Evolutionary conservation across 1,140 invertebrate species (phyloP), one percentile per base, ranked within the genome.

Genomic region (Pseudomyrmex dendroicus): DNA sequence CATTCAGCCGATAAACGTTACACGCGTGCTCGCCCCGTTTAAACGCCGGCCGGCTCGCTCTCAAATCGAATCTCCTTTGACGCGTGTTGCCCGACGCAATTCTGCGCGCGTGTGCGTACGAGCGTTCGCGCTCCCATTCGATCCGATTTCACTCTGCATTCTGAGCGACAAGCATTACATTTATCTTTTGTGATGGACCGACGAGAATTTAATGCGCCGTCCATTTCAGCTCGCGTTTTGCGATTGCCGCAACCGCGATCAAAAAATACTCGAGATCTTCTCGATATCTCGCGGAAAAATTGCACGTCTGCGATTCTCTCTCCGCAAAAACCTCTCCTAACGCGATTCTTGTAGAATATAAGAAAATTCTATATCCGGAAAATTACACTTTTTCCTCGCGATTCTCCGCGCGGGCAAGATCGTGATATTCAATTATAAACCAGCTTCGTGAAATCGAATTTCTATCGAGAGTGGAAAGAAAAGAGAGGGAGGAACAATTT

Each of bases 61-160:
- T 46, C 78, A 63, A 82, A 82, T 82, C 78, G 57, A 82, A 82
- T 82, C 78, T 82, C 78, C 78, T 82, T 82, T 82, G 78, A 82
- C 70, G 78, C 57, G 68, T 74, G 44, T 35, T 35, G 35, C 35
- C 54, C 66, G 48, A 9, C 35, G 64, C 76, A 80, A 80, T 80
- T 57, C 76, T 72, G 66, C 66, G 66, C 54, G 67, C 48, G 54
- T 72, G 67, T 70, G 52, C 64, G 13, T 25, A 44, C 44, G 35
- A 35, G 20, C 66, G 54, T 22, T 20, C 66, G 35, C 54, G 74
- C 22, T 78, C 68, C 70, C 76, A 78, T 78, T 78, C 73, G 77
- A 80, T 74, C 78, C 78, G 70, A 82, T 74, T 74, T 35, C 77
- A 44, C 56, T 63, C 50, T 62, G 61, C 59, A 74, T 74, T 82